Evolutionary conservation across 2,797 vertebrate species (phyloP).

Genomic region (Urosaurus nigricauda): DNA sequence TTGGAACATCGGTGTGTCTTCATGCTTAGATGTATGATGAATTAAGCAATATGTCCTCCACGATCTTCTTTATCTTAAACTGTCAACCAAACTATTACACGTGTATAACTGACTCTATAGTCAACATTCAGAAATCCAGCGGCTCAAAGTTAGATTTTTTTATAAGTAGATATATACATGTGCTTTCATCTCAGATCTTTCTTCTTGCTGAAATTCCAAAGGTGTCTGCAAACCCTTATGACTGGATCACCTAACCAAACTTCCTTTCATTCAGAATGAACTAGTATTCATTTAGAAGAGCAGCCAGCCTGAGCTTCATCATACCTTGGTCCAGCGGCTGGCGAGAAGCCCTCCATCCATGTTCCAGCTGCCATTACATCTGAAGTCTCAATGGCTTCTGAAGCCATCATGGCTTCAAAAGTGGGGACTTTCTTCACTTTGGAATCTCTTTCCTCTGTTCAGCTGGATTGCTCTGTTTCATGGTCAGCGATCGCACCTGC

Average conservation of each 20-base stretch:
- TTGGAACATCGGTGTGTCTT: background rate
- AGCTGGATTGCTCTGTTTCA: background rate
- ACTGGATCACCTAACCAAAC: background rate
- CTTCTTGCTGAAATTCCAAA: background rate
- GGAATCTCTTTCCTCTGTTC: background rate
- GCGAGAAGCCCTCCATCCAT: background rate
- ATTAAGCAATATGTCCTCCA: background rate
- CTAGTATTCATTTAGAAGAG: too few relatives aligned
- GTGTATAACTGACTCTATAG: background rate
- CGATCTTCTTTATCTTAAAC: too few relatives aligned
- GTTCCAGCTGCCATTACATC: background rate
- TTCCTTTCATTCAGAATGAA: background rate
- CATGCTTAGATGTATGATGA: background rate
- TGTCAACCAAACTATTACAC: background rate
- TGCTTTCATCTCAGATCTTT: background rate
- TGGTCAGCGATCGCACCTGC: background rate
- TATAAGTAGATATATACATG: background rate
- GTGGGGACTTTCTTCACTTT: background rate
- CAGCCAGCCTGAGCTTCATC: too few relatives aligned
- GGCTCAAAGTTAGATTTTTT: background rate
- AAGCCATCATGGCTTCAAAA: background rate
- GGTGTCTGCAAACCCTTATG: background rate
- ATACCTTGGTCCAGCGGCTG: too few relatives aligned
- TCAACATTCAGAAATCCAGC: background rate
- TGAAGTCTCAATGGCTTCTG: too few relatives aligned